Evolutionary conservation across 2,888 invertebrate genomes (phyloP).

Genomic region (Lydus trimaculatus): DNA sequence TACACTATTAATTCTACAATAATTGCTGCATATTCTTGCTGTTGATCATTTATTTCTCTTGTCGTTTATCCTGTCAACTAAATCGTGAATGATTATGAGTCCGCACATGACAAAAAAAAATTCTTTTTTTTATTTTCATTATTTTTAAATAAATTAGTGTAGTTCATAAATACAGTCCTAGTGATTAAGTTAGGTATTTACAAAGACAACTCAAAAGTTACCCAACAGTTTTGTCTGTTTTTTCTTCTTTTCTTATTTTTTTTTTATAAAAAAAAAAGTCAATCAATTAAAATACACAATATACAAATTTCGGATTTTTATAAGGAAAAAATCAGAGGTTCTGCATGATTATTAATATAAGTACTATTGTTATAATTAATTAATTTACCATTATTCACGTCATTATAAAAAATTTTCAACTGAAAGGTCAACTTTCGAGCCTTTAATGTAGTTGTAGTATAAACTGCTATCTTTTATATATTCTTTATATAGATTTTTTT

Average conservation of each 20-base stretch:
- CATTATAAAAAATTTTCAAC: constrained; percentile 10
- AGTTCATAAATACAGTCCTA: constrained; percentile 45
- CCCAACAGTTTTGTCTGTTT: constrained; percentile 30
- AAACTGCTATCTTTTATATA: constrained; percentile 27
- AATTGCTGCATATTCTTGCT: constrained; percentile 36
- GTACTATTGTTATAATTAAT: background rate
- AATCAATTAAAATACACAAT: background rate
- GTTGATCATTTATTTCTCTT: background rate
- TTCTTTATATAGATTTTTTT: constrained; percentile 7
- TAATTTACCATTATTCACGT: background rate
- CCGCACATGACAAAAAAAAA: constrained; percentile 42
- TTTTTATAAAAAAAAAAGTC: background rate
- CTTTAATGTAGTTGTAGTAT: constrained; percentile 21
- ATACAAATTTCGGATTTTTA: background rate
- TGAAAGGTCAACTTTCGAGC: constrained; percentile 27
- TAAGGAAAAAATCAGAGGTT: background rate
- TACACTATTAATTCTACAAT: constrained; percentile 46
- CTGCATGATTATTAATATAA: background rate
- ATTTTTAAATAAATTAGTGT: constrained; percentile 45
- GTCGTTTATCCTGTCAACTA: constrained; percentile 36
- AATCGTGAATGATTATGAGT: constrained; percentile 43
- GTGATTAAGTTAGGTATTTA: constrained; percentile 45
- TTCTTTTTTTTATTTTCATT: background rate
- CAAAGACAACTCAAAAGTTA: constrained; percentile 42
- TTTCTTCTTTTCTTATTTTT: too few relatives aligned